These are phyloP conservation scores for Parus major DNA, from an alignment of 2,113 vertebrate species.

Conservation along the genomic window DNA sequence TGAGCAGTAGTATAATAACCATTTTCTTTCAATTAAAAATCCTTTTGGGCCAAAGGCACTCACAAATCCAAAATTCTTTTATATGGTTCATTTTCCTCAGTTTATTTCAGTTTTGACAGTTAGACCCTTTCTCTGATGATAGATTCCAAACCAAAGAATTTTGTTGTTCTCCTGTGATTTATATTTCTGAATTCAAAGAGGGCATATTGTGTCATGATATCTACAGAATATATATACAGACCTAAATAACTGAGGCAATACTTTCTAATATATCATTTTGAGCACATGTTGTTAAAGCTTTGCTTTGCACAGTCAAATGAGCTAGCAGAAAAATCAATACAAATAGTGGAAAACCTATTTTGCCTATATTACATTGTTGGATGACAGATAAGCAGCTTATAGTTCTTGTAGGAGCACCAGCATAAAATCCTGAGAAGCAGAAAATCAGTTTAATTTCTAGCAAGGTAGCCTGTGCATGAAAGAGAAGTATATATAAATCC, in stretches of 20 bases:
- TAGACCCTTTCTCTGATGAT: background rate
- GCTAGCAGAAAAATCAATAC: background rate
- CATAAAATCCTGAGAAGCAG: background rate
- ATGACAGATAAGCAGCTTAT: background rate
- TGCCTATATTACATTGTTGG: background rate
- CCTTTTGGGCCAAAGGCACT: background rate
- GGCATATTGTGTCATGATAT: background rate
- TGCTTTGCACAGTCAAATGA: background rate
- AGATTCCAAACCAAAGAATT: background rate
- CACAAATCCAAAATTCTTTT: background rate
- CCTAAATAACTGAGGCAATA: background rate
- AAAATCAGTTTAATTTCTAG: background rate
- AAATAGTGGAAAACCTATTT: background rate
- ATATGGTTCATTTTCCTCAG: background rate
- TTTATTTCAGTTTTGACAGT: slow-evolving; percentile 35
- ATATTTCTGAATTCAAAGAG: background rate
- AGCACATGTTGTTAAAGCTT: background rate
- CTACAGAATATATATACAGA: background rate
- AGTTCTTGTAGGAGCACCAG: background rate
- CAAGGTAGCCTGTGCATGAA: background rate
- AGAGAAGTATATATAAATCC: background rate
- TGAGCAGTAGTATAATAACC: slow-evolving; percentile 5
- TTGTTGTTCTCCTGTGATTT: background rate
- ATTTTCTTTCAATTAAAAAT: slow-evolving; percentile 27
- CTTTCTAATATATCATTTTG: background rate